Conservation (phyloP, 2,797 vertebrate genomes). For the Nasua narica region DNA sequence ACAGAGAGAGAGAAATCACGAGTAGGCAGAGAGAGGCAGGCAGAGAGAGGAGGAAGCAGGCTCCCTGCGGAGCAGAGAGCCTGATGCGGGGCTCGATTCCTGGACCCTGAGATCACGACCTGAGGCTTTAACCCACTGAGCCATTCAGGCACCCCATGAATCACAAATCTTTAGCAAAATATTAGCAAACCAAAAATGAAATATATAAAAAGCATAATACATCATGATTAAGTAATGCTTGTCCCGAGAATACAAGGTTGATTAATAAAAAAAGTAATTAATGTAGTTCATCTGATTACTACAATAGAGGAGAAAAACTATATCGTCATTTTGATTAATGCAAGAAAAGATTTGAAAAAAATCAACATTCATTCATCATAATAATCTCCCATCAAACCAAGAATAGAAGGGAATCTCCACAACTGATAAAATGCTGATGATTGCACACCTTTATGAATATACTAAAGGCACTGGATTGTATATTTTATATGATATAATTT, state of each 20-base stretch:
- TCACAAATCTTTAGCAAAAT: not conserved
- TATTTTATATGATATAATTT: not conserved
- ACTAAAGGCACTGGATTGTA: not conserved
- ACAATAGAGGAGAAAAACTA: not conserved
- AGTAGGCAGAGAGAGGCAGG: too few relatives aligned
- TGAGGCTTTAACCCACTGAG: too few relatives aligned
- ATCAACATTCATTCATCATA: not conserved
- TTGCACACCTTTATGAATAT: not conserved
- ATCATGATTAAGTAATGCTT: not conserved
- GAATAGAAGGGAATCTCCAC: not conserved
- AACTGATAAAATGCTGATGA: not conserved
- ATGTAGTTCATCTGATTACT: not conserved
- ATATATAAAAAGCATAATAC: not conserved
- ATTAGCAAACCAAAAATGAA: not conserved
- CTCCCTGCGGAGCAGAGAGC: too few relatives aligned
- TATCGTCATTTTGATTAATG: not conserved
- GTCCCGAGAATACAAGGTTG: not conserved
- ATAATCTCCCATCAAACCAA: not conserved
- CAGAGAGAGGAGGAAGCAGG: too few relatives aligned
- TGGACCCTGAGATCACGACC: too few relatives aligned
- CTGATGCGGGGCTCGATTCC: too few relatives aligned
- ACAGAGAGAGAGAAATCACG: too few relatives aligned
- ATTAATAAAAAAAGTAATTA: not conserved
- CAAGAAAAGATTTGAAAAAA: not conserved
- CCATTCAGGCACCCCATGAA: too few relatives aligned